Conservation (phyloP, 2,113 vertebrate species). For the Eurystomus gularis region DNA sequence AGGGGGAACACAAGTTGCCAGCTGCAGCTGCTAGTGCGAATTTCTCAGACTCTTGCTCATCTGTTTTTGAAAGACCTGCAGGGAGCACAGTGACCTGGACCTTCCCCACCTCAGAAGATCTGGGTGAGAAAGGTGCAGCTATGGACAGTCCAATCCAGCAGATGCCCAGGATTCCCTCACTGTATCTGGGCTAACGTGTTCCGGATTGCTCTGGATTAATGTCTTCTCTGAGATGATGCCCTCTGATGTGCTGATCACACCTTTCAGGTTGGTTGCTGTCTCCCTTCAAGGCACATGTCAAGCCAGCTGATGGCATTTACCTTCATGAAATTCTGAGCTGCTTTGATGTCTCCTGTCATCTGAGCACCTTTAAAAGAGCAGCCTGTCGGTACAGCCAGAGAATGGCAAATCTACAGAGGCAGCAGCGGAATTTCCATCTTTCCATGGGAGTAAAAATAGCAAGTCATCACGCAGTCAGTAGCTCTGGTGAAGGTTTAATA, state of each 20-base stretch:
- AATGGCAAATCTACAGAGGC: neutral
- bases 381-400: neutral
- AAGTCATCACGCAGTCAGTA: neutral
- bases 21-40: neutral
- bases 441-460: neutral
- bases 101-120: rapidly evolving
- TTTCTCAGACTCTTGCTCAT: neutral
- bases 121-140: neutral
- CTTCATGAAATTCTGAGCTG: neutral
- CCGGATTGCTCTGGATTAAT: neutral
- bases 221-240: neutral
- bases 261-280: neutral
- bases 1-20: neutral
- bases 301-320: neutral
- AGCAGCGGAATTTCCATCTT: neutral
- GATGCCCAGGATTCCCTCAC: neutral
- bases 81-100: neutral
- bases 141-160: neutral
- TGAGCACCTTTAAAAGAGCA: neutral
- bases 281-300: neutral
- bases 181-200: neutral
- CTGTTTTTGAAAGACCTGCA: neutral
- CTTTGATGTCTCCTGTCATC: neutral
- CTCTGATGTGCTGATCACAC: neutral
- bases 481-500: neutral